Percentiles rank a stretch among this genome's conserved stretches.
phyloP scores from a whole-genome alignment of 2,113 vertebrate species.

The Pseudopodoces humilis region DNA sequence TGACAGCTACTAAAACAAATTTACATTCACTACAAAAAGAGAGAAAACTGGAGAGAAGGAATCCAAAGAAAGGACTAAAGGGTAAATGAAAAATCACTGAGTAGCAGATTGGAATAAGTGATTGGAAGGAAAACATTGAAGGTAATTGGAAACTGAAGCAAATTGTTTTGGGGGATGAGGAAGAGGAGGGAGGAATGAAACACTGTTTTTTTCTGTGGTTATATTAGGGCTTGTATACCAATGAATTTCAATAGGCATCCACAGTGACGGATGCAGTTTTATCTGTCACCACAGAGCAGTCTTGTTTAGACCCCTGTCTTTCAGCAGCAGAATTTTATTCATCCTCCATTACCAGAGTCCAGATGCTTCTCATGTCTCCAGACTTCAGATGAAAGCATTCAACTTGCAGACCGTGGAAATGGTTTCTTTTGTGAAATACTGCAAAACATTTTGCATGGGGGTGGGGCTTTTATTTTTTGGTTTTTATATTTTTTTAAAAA shows the following conservation, averaged over 20 bases:
- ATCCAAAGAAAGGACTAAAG: neutral
- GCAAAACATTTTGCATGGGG: neutral
- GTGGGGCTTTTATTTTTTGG: accelerated
- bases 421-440: neutral
- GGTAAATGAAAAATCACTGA: neutral
- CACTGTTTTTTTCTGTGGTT: neutral
- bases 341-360: neutral
- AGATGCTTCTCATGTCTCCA: neutral
- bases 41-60: neutral
- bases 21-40: neutral
- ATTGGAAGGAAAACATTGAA: neutral
- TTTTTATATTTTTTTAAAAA: accelerated
- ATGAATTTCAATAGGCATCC: neutral
- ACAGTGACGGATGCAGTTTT: neutral
- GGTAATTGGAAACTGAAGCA: neutral
- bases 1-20: neutral
- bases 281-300: neutral
- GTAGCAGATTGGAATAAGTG: neutral
- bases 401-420: neutral
- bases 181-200: neutral
- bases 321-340: neutral
- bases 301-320: neutral
- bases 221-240: neutral
- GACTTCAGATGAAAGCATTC: neutral
- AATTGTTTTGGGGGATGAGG: neutral